Evolutionary conservation across 1,140 invertebrate species (phyloP), one percentile per base, ranked within the genome.

Genomic region (Drosophila ogumai): DNA sequence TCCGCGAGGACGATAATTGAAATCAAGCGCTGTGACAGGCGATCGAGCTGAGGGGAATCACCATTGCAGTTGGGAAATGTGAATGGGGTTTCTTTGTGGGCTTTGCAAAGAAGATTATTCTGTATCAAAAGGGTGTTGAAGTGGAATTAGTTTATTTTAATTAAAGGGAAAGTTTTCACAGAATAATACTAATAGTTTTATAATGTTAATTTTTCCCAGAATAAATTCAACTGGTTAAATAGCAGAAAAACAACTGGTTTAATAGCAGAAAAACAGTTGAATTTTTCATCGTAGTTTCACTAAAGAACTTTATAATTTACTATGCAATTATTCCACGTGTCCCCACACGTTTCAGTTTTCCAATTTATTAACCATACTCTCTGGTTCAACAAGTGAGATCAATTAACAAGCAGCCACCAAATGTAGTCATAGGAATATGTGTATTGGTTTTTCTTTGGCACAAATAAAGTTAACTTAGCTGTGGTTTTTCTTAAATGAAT

Each of bases 1-100:
- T 69, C 60, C 78, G 60, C 71, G 31, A 71, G 81, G 59, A 71
- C 68, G 67, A 52, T 64, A 72, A 69, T 60, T 71, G 58, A 73
- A 79, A 79, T 79, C 60, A 46, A 67, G 50, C 44, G 36, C 47
- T 36, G 25, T 59, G 74, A 55, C 60, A 73, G 56, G 44, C 56
- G 38, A 58, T 75, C 52, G 34, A 68, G 38, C 32, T 10, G 25
- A 67, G 25, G 43, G 43, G 28, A 22, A 47, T 28, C 10, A 9
- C 9, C 68, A 31, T 58, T 72, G 65, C 43, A 40, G 36, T 46
- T 25, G 15, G 19, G n/a, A 13, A 19, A n/a, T 32, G 17, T 38
- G 32, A 46, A 55, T 32, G 32, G 10, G 17, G 52, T 19, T 17
- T 58, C 19, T 55, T 6, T 56, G 52, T 58, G 65, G 50, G 43